phyloP scores from a whole-genome alignment of 2,888 invertebrate species.

The Harpalus rubripes region DNA sequence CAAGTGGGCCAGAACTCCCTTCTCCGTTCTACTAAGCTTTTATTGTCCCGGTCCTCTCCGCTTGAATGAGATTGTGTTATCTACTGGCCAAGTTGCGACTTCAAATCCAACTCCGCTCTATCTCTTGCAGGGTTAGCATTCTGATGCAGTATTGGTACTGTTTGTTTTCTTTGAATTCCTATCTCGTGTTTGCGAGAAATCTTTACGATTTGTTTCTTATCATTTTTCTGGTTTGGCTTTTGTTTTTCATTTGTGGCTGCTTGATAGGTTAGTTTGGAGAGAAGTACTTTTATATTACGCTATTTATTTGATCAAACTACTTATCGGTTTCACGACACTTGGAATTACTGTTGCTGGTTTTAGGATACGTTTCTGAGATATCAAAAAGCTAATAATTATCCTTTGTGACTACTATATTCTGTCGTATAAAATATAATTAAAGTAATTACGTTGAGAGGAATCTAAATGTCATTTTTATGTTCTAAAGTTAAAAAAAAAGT shows the following conservation, averaged over 20 bases:
- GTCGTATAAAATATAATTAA: no score
- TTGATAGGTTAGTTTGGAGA: background rate
- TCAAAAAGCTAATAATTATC: background rate
- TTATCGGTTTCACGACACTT: background rate
- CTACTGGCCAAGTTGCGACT: slow-evolving; percentile 24
- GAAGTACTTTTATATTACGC: background rate
- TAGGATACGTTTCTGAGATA: background rate
- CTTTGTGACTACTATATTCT: background rate
- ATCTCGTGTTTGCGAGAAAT: slow-evolving; percentile 19
- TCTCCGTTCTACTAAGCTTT: slow-evolving; percentile 17
- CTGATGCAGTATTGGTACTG: slow-evolving; percentile 30
- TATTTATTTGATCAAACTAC: slow-evolving; percentile 8
- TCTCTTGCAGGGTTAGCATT: background rate
- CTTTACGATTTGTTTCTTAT: slow-evolving; percentile 48
- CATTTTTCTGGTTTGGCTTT: slow-evolving; percentile 20
- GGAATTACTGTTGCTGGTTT: background rate
- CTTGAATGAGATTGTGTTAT: slow-evolving; percentile 11
- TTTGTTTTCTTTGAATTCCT: slow-evolving; percentile 43
- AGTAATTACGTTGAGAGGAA: no score
- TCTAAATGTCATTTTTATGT: no score
- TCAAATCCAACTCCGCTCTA: background rate
- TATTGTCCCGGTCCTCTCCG: slow-evolving; percentile 28
- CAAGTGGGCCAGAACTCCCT: slow-evolving; percentile 12
- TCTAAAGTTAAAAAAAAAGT: no score
- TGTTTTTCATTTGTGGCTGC: slow-evolving; percentile 17